Base-by-base conservation (phyloP, 2,797 vertebrate genomes). In the Sibirionetta formosa region DNA sequence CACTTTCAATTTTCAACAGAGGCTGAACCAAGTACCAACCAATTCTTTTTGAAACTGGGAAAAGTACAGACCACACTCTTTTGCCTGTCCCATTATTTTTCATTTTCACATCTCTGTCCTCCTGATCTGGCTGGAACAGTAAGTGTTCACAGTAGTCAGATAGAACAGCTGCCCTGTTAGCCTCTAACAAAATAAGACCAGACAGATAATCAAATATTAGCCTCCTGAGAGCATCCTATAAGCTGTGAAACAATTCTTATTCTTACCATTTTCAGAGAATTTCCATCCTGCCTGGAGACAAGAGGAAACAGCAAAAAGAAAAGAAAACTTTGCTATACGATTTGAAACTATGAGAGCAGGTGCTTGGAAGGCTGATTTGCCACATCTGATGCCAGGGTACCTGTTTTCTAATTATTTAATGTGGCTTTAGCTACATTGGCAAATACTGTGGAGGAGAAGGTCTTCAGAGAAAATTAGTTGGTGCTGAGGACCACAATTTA, bases 41-140 rank as follows among this genome's bases (percentile, higher is more conserved):
- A 1, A 86, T 86, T 84, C 65, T 84, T 94, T 95, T 79, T 88
- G 60, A 94, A 90, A 86, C 51, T 46, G 70, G 63, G 81, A 86
- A 94, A 96, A 93, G 85, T 82, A 91, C 35, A 95, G 89, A 91
- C 24, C 29, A 36, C 6, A 46, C 72, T 72, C 70, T 96, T 87
- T 94, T 93, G 24, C 87, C 80, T 94, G 63, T 87, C 82, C 93
- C 85, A 86, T 94, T 97, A 96, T 91, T 96, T 94, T 94, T 95
- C 80, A 88, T 94, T 96, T 91, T 94, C 91, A 86, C 73, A 60
- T 94, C 87, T 96, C 94, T 95, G 93, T 94, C 77, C 66, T 96
- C 77, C 63, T 91, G 94, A 91, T 96, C 91, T 88, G 93, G 58
- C 77, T 94, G 66, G 82, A 96, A 94, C 95, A 88, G 63, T 85